phyloP scores from a whole-genome alignment of 2,888 invertebrate genomes.

The Metallyticus violacea region DNA sequence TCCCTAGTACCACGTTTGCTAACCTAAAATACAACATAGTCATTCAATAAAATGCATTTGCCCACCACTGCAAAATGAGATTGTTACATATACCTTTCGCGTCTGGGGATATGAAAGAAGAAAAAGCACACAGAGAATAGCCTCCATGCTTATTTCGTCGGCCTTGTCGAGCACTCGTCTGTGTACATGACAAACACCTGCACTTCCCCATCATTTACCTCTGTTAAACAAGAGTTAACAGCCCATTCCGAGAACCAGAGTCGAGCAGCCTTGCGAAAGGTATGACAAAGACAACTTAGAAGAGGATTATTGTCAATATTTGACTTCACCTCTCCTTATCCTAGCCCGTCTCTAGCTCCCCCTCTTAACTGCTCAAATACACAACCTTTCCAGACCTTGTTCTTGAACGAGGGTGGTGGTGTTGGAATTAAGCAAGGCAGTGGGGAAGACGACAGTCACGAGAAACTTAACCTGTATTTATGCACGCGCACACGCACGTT shows the following conservation, averaged over 20 bases:
- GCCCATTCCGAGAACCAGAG: not conserved
- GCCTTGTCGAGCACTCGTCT: no score
- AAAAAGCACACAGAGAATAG: no score
- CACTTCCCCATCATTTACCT: not conserved
- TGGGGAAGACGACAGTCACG: not conserved
- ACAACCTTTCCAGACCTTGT: not conserved
- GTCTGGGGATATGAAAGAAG: not conserved
- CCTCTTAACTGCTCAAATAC: no score
- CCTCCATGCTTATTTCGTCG: no score
- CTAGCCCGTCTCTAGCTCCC: no score
- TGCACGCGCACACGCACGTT: not conserved
- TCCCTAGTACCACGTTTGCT: no score
- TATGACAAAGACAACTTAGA: not conserved
- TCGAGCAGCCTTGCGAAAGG: not conserved
- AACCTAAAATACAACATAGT: no score
- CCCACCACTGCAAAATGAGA: not conserved
- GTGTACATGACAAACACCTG: no score
- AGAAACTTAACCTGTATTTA: not conserved
- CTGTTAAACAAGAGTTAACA: not conserved
- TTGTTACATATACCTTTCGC: no score
- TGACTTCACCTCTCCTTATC: not conserved
- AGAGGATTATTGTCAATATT: slow-evolving; percentile 7
- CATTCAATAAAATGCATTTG: not conserved
- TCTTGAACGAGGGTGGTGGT: not conserved
- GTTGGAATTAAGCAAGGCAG: no score